Conservation (phyloP, 2,113 vertebrate genomes). For the Electrona antarctica region DNA sequence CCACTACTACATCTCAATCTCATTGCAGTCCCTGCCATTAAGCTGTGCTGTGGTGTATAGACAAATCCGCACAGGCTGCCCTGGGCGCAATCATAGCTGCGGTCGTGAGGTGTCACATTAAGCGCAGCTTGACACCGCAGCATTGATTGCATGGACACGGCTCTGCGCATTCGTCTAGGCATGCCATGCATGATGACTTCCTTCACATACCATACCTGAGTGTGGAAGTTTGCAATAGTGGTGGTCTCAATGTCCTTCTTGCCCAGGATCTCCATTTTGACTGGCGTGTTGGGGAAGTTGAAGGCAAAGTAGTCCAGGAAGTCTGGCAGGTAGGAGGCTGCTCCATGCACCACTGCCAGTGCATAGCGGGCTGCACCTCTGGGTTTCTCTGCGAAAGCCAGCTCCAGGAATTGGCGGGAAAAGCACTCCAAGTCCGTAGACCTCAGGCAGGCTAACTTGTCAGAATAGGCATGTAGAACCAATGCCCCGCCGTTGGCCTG, state of each 20-base stretch:
- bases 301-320: conserved; percentile 99
- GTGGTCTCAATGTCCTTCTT: conserved; percentile 99
- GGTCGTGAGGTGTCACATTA: too few relatives aligned
- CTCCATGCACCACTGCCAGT: conserved; percentile 92
- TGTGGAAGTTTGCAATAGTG: conserved; percentile 96
- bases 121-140: too few relatives aligned
- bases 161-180: too few relatives aligned
- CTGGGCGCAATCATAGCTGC: too few relatives aligned
- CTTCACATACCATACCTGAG: conserved; percentile 84
- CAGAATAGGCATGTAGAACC: conserved; percentile 95
- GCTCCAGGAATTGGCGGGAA: conserved; percentile 90
- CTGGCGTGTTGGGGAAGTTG: conserved; percentile 96
- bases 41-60: too few relatives aligned
- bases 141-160: too few relatives aligned
- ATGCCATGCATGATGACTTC: background rate
- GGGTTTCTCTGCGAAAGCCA: conserved; percentile 91
- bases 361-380: conserved; percentile 91
- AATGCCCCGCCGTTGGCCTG: conserved; percentile 94
- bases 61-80: too few relatives aligned
- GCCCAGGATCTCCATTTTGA: conserved; percentile 98
- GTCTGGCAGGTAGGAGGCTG: conserved; percentile 94
- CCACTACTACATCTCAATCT: too few relatives aligned
- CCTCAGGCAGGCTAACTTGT: conserved; percentile 92
- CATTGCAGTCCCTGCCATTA: too few relatives aligned
- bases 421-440: conserved; percentile 92